A percentile compares a stretch with the other conserved stretches of the same genome.
Evolutionary conservation across 2,113 vertebrate genomes (phyloP).

Genomic region (Ginglymostoma cirratum): DNA sequence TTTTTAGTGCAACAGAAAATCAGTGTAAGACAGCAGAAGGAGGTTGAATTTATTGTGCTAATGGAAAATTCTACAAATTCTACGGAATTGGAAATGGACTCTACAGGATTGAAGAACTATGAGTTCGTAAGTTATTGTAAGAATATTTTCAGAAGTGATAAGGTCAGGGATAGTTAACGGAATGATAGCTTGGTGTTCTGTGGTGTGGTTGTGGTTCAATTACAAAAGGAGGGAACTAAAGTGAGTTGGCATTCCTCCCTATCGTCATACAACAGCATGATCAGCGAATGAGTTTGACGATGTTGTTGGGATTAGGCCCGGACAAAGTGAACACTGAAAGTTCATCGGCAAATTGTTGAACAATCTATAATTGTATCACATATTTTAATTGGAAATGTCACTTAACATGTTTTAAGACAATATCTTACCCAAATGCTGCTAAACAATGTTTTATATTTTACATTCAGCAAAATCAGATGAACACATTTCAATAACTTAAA

Average conservation of each 20-base stretch:
- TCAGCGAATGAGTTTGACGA: not conserved
- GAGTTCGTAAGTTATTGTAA: not conserved
- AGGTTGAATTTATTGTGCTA: not conserved
- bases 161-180: not conserved
- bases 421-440: not conserved
- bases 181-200: not conserved
- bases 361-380: not conserved
- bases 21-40: not conserved
- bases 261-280: not conserved
- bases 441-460: not conserved
- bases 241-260: not conserved
- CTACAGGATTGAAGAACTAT: not conserved
- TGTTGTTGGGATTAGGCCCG: not conserved
- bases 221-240: too few relatives aligned
- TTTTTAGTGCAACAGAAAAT: not conserved
- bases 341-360: not conserved
- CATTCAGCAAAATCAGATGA: not conserved
- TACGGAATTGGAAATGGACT: not conserved
- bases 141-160: not conserved
- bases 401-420: not conserved
- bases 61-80: not conserved
- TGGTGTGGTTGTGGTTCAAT: not conserved
- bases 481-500: not conserved
- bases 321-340: not conserved
- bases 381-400: not conserved